These are phyloP conservation scores for Vidua chalybeata DNA, from an alignment of 2,113 vertebrate species.

Conservation along the genomic window DNA sequence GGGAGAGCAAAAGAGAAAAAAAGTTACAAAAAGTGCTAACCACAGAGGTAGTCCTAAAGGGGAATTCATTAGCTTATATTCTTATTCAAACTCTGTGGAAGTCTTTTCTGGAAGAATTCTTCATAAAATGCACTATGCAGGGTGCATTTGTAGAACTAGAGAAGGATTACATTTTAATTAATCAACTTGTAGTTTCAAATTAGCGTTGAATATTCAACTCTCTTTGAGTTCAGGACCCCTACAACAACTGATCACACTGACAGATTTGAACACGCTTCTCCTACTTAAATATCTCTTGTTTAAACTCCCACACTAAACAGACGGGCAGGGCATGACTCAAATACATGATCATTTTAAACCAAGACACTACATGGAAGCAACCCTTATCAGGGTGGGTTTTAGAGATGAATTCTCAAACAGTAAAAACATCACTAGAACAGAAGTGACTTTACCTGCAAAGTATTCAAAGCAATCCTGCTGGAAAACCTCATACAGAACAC, in stretches of 20 bases:
- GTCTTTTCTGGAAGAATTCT: background rate
- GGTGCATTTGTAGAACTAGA: background rate
- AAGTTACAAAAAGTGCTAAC: background rate
- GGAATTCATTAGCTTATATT: background rate
- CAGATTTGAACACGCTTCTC: background rate
- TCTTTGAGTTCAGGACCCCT: background rate
- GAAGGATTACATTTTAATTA: background rate
- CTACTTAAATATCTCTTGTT: background rate
- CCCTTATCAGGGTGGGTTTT: background rate
- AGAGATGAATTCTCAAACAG: background rate
- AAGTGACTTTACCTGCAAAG: conserved; percentile 84
- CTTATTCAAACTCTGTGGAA: background rate
- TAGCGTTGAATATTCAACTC: background rate
- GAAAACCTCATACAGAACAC: conserved; percentile 90
- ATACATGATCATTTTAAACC: background rate
- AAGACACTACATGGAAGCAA: background rate
- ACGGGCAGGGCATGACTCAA: background rate
- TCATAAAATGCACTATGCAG: background rate
- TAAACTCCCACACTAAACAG: background rate
- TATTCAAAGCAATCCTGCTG: conserved; percentile 96
- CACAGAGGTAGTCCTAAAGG: background rate
- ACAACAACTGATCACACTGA: background rate
- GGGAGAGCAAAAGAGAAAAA: background rate
- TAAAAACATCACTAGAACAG: background rate
- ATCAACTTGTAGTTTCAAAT: background rate